These are phyloP conservation scores for Priocnemis perturbator DNA, from an alignment of 2,888 invertebrate species.

Conservation along the genomic window DNA sequence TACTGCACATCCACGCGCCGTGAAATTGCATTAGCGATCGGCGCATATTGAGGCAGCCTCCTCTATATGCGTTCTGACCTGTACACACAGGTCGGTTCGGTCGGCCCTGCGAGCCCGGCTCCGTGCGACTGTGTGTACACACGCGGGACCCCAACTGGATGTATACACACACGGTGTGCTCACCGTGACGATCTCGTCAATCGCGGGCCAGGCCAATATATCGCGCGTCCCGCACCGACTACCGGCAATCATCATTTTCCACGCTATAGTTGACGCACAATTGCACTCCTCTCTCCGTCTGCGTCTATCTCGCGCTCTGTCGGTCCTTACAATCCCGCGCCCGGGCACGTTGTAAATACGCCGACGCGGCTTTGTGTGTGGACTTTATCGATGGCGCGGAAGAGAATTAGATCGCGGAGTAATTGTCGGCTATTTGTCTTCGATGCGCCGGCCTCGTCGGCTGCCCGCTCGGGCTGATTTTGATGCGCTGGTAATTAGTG, in stretches of 20 bases:
- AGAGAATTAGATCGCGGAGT: too few species aligned
- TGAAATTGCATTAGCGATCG: slow-evolving; percentile 58
- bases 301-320: too few species aligned
- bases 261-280: too few species aligned
- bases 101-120: too few species aligned
- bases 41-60: slow-evolving; percentile 47
- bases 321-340: background rate
- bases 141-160: slow-evolving; percentile 33
- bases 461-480: background rate
- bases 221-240: slow-evolving; percentile 3
- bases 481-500: too few species aligned
- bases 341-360: too few species aligned
- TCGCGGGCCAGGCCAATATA: slow-evolving; percentile 35
- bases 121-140: too few species aligned
- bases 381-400: too few species aligned
- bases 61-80: slow-evolving; percentile 43
- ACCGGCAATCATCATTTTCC: too few species aligned
- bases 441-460: too few species aligned
- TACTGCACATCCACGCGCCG: slow-evolving; percentile 52
- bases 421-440: too few species aligned
- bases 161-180: slow-evolving; percentile 39
- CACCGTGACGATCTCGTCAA: slow-evolving; percentile 48
- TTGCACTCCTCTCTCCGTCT: background rate
- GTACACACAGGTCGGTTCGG: background rate
- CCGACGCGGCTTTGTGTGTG: too few species aligned